Evolutionary conservation across 2,888 invertebrate genomes (phyloP), one percentile per base, ranked within the genome.

Genomic region (Urechis unicinctus): DNA sequence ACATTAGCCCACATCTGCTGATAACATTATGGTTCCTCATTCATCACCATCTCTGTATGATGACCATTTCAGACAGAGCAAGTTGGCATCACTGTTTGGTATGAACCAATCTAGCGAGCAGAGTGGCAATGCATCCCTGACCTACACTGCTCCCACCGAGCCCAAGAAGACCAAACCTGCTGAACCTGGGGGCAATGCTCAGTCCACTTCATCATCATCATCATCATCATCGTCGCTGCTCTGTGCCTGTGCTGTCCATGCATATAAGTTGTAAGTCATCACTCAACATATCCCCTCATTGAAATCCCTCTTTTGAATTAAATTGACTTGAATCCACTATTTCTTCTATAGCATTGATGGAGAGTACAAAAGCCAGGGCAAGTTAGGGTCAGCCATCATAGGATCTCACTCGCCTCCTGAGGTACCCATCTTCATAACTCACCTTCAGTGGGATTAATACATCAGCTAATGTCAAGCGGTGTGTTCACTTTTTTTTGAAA

Each of bases 111-210:
- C 69, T 25, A 64, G 59, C 2, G 64, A 60, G 28, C 55, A 68
- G 42, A 69, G 71, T 41, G 72, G 72, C 5, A 73, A 76, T 65
- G 70, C 67, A 49, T 74, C 74, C 1, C 58, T 76, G 54, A 75
- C 69, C 1, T 76, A 75, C 59, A 74, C 73, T 36, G 76, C 76
- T 17, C 76, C 75, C 3, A 75, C 74, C 59, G 74, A 76, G 55
- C 76, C 76, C 36, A 75, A 70, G 62, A 72, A 70, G 56, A 47
- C 45, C 31, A 57, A 54, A 49, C 44, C 52, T 45, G 58, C 53
- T 58, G 30, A 30, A 6, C 29, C 48, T 28, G n/a, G n/a, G n/a
- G n/a, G n/a, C n/a, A n/a, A n/a, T n/a, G 30, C 1, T 17, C 43
- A 49, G 28, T 25, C 48, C n/a, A 52, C 48, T 13, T 31, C 42